These are phyloP conservation scores for Phalacrocorax pelagicus DNA, from an alignment of 2,113 vertebrate species.

Conservation along the genomic window DNA sequence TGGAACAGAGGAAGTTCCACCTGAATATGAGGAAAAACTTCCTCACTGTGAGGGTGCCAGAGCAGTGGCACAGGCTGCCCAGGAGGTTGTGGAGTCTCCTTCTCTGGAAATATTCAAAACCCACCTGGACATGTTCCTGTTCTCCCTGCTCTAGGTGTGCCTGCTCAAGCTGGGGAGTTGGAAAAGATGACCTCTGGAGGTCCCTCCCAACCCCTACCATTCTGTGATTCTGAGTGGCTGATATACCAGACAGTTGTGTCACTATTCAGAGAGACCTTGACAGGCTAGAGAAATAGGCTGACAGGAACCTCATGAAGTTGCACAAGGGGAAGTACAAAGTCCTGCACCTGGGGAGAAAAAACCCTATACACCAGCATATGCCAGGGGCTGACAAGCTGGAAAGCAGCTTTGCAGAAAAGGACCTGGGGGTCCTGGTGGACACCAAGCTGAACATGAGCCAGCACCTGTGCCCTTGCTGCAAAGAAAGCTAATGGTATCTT, in stretches of 20 bases:
- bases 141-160: too few species aligned
- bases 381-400: not conserved
- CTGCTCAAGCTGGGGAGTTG: too few species aligned
- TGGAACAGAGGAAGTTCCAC: too few species aligned
- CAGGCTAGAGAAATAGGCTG: not conserved
- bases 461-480: not conserved
- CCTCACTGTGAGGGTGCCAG: too few species aligned
- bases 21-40: too few species aligned
- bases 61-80: too few species aligned
- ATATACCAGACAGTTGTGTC: not conserved
- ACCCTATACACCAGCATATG: not conserved
- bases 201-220: too few species aligned
- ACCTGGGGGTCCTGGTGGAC: not conserved
- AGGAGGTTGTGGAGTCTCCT: too few species aligned
- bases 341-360: not conserved
- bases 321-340: not conserved
- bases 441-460: not conserved
- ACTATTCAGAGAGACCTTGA: not conserved
- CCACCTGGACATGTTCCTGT: too few species aligned
- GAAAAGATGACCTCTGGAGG: too few species aligned
- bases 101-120: too few species aligned
- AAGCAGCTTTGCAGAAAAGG: not conserved
- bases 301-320: not conserved
- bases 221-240: too few species aligned
- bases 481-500: not conserved